A percentile compares a stretch with the other conserved stretches of the same genome.
These are phyloP conservation scores for Puma concolor DNA, from an alignment of 2,113 vertebrate genomes.

Conservation along the genomic window DNA sequence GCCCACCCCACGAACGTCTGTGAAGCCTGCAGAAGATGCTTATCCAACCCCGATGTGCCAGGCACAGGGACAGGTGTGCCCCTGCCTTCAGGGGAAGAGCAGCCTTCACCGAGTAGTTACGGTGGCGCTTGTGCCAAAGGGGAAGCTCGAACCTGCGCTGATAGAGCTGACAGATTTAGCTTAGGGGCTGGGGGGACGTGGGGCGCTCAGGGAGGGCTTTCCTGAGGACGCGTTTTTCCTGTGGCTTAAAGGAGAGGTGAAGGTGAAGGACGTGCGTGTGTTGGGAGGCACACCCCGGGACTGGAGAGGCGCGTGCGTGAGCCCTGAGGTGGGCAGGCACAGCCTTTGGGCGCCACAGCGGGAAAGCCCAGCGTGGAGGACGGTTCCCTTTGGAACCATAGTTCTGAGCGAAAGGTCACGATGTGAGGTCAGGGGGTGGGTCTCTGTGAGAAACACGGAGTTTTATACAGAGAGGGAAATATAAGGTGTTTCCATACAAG, in stretches of 20 bases:
- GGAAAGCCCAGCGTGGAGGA: neutral
- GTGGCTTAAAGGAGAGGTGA: neutral
- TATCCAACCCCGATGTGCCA: neutral
- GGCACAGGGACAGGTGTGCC: neutral
- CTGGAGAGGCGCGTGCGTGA: neutral
- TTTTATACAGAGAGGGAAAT: too few relatives aligned
- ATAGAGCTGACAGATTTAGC: too few relatives aligned
- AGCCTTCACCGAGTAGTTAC: too few relatives aligned
- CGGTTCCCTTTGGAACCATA: neutral
- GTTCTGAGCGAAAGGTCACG: neutral
- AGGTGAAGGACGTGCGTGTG: too few relatives aligned
- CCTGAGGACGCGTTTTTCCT: neutral
- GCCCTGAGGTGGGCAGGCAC: accelerated
- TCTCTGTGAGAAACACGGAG: too few relatives aligned
- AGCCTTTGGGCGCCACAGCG: neutral
- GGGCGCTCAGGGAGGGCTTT: neutral
- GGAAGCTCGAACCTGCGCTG: too few relatives aligned
- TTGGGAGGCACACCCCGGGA: neutral
- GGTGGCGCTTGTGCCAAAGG: neutral
- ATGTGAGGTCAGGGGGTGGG: accelerated
- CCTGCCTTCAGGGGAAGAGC: neutral
- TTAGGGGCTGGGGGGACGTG: neutral
- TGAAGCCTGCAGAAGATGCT: neutral
- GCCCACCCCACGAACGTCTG: too few relatives aligned
- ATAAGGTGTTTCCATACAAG: neutral